Conservation (phyloP, 1,140 invertebrate species). For the Megalonaias nervosa region DNA sequence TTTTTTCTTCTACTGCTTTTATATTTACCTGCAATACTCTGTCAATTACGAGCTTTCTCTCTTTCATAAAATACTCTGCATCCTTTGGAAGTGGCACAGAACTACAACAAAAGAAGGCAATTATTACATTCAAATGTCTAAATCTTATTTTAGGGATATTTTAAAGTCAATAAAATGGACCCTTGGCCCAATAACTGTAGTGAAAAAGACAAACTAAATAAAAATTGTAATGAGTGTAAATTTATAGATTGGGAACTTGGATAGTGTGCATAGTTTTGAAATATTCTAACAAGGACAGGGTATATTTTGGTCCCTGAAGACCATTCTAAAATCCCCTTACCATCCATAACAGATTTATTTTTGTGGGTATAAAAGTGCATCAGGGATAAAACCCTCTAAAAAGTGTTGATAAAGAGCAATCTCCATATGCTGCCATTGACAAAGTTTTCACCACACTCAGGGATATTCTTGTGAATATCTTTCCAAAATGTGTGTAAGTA, state of each 20-base stretch:
- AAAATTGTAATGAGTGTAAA: neutral
- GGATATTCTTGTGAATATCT: conserved; percentile 1
- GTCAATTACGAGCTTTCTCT: conserved; percentile 62
- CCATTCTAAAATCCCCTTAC: no score
- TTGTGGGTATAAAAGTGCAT: neutral
- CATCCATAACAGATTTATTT: neutral
- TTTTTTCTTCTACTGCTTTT: neutral
- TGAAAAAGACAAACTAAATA: neutral
- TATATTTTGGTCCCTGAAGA: no score
- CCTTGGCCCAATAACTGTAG: neutral
- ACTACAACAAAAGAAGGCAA: conserved; percentile 44
- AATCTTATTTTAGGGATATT: neutral
- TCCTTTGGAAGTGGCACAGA: conserved; percentile 64
- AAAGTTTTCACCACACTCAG: neutral
- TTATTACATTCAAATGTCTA: neutral
- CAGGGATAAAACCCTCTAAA: neutral
- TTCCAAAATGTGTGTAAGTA: neutral
- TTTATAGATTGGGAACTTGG: neutral
- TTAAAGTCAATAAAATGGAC: neutral
- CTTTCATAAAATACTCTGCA: conserved; percentile 55
- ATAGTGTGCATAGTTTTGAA: neutral
- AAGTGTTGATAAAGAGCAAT: neutral
- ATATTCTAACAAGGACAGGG: neutral
- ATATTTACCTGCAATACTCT: conserved; percentile 58
- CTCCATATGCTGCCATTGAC: no score